Evolutionary conservation across 2,113 vertebrate genomes (phyloP).

Genomic region (Ibidorhyncha struthersii): DNA sequence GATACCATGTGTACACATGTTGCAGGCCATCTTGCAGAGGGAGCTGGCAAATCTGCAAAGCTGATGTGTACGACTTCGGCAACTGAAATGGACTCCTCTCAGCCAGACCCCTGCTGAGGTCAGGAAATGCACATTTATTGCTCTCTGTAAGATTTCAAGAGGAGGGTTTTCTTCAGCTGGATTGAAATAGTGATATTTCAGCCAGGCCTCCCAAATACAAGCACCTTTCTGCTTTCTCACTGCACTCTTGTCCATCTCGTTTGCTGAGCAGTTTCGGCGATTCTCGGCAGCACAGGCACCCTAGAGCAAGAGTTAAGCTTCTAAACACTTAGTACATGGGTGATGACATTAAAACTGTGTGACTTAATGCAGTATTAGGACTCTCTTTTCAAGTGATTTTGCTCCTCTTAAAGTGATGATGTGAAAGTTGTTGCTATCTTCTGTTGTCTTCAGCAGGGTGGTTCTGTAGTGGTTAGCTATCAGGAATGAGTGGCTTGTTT

Average conservation of each 20-base stretch:
- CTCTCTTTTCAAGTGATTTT: background rate
- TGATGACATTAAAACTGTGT: background rate
- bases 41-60: constrained; percentile 48
- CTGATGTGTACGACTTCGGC: background rate
- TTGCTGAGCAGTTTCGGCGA: background rate
- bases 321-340: background rate
- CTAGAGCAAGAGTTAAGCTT: background rate
- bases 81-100: background rate
- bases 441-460: background rate
- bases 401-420: background rate
- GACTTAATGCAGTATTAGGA: background rate
- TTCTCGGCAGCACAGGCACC: background rate
- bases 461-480: background rate
- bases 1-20: constrained; percentile 34
- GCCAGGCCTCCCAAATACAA: background rate
- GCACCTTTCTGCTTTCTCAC: background rate
- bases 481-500: background rate
- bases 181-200: background rate
- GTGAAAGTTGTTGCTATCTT: background rate
- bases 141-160: background rate
- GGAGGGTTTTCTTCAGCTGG: background rate
- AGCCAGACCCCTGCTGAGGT: background rate
- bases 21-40: constrained; percentile 33
- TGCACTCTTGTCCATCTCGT: fast-evolving
- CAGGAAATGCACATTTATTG: constrained; percentile 1